A percentile compares a stretch with the other conserved stretches of the same genome.
phyloP scores from a whole-genome alignment of 2,888 invertebrate genomes.

The Limnephilus lunatus region DNA sequence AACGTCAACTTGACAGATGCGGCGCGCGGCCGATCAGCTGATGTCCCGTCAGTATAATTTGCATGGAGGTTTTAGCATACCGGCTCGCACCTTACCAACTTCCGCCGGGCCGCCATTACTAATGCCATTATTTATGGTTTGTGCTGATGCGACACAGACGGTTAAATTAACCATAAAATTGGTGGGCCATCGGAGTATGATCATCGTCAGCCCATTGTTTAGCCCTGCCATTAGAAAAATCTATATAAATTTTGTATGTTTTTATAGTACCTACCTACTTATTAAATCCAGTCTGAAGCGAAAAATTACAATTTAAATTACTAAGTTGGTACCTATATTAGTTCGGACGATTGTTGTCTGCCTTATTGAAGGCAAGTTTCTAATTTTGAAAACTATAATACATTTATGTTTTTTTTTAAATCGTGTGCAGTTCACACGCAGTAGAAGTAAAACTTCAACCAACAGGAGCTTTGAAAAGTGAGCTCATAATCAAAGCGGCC shows the following conservation, averaged over 20 bases:
- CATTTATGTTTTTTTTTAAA: too few species aligned
- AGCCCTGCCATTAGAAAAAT: not conserved
- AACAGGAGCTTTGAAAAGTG: too few species aligned
- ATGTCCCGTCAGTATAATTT: conserved; percentile 10
- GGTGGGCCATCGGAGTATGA: not conserved
- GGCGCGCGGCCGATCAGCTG: conserved; percentile 7
- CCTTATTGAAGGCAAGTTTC: not conserved
- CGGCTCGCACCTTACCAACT: not conserved
- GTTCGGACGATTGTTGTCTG: not conserved
- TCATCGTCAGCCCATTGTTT: not conserved
- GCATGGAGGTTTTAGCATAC: not conserved
- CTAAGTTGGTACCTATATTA: not conserved
- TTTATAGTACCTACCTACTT: not conserved
- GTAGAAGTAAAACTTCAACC: too few species aligned
- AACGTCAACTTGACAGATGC: conserved; percentile 22
- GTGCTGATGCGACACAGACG: not conserved
- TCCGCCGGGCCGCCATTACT: conserved; percentile 15
- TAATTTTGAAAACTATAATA: too few species aligned
- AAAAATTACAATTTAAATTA: too few species aligned
- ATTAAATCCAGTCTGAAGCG: too few species aligned
- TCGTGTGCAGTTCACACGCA: too few species aligned
- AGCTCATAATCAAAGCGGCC: too few species aligned
- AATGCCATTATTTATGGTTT: not conserved
- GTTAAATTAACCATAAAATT: conserved; percentile 23
- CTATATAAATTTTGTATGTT: not conserved